Percentiles rank a stretch among this genome's conserved stretches.
Evolutionary conservation across 2,888 invertebrate genomes (phyloP).

Genomic region (Sepiola atlantica): DNA sequence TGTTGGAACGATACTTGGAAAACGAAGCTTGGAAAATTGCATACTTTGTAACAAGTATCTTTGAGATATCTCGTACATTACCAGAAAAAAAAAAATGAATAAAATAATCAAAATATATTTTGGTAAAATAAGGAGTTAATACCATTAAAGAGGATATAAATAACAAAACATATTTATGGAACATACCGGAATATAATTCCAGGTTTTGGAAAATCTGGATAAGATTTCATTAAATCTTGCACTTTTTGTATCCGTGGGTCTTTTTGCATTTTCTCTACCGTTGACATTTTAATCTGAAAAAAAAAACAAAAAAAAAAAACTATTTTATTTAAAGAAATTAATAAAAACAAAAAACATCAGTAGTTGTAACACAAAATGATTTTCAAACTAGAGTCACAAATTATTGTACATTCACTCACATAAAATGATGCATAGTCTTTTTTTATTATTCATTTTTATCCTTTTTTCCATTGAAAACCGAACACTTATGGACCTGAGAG

Average conservation of each 20-base stretch:
- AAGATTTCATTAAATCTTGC: constrained; percentile 70
- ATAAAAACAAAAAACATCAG: not conserved
- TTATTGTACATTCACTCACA: not conserved
- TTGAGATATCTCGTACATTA: not conserved
- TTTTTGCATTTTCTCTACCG: not conserved
- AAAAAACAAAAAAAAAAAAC: no score
- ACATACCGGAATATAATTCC: constrained; percentile 89
- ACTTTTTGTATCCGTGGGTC: constrained; percentile 56
- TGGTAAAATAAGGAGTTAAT: no score
- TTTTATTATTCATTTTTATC: no score
- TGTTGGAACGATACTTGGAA: no score
- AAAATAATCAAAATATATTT: not conserved
- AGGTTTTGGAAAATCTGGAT: constrained; percentile 89
- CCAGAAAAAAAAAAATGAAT: not conserved
- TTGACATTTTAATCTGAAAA: not conserved
- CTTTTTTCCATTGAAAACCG: no score
- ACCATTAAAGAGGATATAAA: constrained; percentile 51
- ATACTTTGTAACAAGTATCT: no score
- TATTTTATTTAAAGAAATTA: not conserved
- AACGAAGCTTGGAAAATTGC: not conserved
- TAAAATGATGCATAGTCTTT: not conserved
- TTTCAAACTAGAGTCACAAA: not conserved
- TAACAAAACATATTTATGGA: constrained; percentile 49
- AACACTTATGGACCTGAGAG: no score
- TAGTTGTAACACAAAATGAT: not conserved